These are phyloP conservation scores for Volucella bombylans DNA, from an alignment of 2,888 invertebrate species.

Conservation along the genomic window DNA sequence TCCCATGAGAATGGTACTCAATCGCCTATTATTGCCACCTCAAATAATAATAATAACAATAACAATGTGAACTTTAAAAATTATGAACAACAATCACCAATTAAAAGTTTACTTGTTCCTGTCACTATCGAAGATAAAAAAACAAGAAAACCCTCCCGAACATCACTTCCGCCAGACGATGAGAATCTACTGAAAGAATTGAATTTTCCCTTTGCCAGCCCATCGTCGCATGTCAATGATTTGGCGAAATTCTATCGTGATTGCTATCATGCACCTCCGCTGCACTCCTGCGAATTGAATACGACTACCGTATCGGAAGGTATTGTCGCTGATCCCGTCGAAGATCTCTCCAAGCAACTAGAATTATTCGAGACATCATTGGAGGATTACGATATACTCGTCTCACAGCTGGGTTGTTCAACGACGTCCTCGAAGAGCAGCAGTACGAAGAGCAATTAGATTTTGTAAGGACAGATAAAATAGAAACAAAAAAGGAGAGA, in stretches of 20 bases:
- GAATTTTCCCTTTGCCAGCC: conserved; percentile 82
- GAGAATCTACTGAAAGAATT: conserved; percentile 82
- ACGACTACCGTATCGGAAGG: conserved; percentile 34
- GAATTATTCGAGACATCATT: conserved; percentile 82
- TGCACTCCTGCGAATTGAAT: conserved; percentile 75
- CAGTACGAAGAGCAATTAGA: conserved; percentile 76
- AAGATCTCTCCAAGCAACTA: conserved; percentile 81
- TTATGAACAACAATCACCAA: conserved; percentile 78
- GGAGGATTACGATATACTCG: conserved; percentile 82
- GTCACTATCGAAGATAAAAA: conserved; percentile 66
- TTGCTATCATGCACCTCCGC: conserved; percentile 82
- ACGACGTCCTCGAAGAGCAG: conserved; percentile 80
- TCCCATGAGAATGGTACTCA: conserved; percentile 61
- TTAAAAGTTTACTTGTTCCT: conserved; percentile 79
- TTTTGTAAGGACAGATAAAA: conserved; percentile 12
- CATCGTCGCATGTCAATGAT: conserved; percentile 81
- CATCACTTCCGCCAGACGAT: conserved; percentile 78
- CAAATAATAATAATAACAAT: conserved; percentile 73
- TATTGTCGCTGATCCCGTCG: conserved; percentile 75
- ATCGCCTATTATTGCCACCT: conserved; percentile 42
- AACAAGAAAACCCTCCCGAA: conserved; percentile 65
- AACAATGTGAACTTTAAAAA: conserved; percentile 74
- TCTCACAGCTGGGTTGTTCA: conserved; percentile 80
- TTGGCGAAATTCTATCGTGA: conserved; percentile 83
- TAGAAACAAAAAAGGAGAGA: conserved; percentile 46